Conservation (phyloP, 2,113 vertebrate species). For the Nymphicus hollandicus region DNA sequence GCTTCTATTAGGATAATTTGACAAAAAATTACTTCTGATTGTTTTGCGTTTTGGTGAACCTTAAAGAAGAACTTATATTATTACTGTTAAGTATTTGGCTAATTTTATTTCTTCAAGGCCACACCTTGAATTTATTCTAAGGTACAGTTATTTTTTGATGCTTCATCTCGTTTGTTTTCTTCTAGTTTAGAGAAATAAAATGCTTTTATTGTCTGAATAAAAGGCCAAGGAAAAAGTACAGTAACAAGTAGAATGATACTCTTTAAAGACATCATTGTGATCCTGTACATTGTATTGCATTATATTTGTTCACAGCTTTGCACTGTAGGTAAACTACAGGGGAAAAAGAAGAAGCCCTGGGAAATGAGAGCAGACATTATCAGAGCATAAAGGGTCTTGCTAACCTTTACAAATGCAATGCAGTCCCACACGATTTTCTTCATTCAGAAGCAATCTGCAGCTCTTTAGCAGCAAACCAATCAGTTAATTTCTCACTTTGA, state of each 20-base stretch:
- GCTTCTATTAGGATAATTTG: neutral
- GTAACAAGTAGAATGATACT: neutral
- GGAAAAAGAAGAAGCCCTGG: neutral
- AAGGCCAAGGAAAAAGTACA: neutral
- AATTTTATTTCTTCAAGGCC: neutral
- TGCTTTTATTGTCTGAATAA: neutral
- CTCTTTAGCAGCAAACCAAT: neutral
- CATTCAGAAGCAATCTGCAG: neutral
- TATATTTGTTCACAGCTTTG: slow-evolving; percentile 27
- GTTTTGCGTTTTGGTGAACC: neutral
- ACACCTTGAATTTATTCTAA: neutral
- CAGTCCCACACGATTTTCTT: neutral
- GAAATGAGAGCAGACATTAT: slow-evolving; percentile 8
- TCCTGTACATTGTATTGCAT: neutral
- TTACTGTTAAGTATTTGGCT: neutral
- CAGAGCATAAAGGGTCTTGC: neutral
- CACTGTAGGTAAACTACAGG: neutral
- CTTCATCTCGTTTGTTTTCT: neutral
- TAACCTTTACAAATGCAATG: neutral
- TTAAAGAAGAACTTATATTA: neutral
- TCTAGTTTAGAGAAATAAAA: neutral
- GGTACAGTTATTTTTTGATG: neutral
- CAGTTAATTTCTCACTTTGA: neutral
- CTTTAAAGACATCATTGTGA: neutral
- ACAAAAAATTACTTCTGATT: neutral